A percentile compares a stretch with the other conserved stretches of the same genome.
phyloP scores from a whole-genome alignment of 2,797 vertebrate species.

The Limnodromus scolopaceus region DNA sequence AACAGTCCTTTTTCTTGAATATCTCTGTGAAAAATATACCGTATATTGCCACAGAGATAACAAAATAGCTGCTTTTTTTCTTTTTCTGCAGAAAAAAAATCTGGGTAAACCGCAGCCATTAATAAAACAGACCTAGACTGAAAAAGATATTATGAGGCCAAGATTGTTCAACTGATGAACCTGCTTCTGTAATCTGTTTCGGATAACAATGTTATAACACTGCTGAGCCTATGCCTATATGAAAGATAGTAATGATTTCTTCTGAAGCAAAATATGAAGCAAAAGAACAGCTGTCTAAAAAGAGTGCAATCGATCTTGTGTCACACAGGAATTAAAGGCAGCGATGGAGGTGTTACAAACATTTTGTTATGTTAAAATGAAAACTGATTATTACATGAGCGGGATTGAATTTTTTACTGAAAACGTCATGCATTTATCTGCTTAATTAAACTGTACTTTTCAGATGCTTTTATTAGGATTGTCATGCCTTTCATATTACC shows the following conservation, averaged over 20 bases:
- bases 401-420: not conserved
- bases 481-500: not conserved
- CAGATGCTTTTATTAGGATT: not conserved
- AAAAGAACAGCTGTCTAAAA: not conserved
- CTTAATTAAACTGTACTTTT: not conserved
- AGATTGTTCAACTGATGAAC: slow-evolving; percentile 10
- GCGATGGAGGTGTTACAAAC: not conserved
- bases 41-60: not conserved
- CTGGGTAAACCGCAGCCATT: not conserved
- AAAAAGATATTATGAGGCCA: not conserved
- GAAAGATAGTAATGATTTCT: slow-evolving; percentile 11
- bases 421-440: not conserved
- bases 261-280: not conserved
- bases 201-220: not conserved
- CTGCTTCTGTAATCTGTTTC: not conserved
- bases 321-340: not conserved
- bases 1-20: not conserved
- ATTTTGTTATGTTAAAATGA: not conserved
- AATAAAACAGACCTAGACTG: not conserved
- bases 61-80: not conserved
- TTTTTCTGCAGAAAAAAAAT: not conserved
- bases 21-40: not conserved
- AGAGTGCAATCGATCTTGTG: not conserved
- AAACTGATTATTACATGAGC: not conserved
- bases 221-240: not conserved